A percentile compares a stretch with the other conserved stretches of the same genome.
These are phyloP conservation scores for Akabosia matsudoensis DNA, from an alignment of 1,140 invertebrate species.

Conservation along the genomic window DNA sequence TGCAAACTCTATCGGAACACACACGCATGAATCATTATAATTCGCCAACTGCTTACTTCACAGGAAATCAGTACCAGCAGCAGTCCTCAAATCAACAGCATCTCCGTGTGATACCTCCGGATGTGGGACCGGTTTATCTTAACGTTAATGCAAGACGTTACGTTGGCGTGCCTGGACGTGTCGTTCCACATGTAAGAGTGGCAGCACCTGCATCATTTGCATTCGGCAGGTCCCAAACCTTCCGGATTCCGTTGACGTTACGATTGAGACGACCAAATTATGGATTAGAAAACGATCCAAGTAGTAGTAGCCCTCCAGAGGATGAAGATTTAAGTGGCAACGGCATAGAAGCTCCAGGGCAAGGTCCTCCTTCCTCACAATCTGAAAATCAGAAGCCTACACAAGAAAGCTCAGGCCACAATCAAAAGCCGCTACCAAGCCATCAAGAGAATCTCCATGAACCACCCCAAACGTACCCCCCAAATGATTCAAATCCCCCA, in stretches of 20 bases:
- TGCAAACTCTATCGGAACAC: too few relatives aligned
- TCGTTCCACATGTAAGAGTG: not conserved
- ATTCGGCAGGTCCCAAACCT: too few relatives aligned
- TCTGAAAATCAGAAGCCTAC: not conserved
- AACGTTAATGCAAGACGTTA: not conserved
- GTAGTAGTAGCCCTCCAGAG: not conserved
- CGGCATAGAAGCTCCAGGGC: not conserved
- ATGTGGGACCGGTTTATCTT: too few relatives aligned
- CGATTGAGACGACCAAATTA: too few relatives aligned
- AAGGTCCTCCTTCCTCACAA: not conserved
- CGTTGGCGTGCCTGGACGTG: not conserved
- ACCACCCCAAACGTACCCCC: not conserved
- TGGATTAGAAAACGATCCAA: not conserved
- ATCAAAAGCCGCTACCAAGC: not conserved
- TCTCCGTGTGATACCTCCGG: too few relatives aligned
- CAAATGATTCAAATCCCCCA: not conserved
- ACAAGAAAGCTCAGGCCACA: not conserved
- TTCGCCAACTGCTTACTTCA: too few relatives aligned
- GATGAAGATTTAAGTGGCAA: not conserved
- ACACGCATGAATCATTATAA: too few relatives aligned
- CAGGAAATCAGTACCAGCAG: too few relatives aligned
- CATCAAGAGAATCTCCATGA: not conserved
- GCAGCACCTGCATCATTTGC: too few relatives aligned
- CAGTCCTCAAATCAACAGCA: too few relatives aligned
- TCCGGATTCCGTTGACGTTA: too few relatives aligned